Evolutionary conservation across 1,140 invertebrate genomes (phyloP).

Genomic region (Aethina tumida): DNA sequence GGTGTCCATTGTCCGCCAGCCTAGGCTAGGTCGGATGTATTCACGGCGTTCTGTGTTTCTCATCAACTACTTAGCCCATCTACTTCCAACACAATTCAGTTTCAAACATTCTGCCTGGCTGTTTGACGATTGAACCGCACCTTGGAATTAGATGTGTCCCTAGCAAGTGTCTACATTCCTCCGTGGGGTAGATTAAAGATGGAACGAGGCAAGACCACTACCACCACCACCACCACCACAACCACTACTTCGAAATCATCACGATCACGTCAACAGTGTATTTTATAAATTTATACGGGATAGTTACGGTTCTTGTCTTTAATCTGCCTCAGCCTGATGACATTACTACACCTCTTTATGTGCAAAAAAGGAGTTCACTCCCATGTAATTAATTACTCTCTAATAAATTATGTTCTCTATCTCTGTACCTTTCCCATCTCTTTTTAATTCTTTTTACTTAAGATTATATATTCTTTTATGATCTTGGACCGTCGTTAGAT

Average conservation of each 20-base stretch:
- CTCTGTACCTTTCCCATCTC: constrained; percentile 16
- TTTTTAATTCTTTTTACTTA: constrained; percentile 19
- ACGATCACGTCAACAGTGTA: constrained; percentile 6
- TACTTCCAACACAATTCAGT: neutral
- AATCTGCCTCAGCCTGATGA: constrained; percentile 23
- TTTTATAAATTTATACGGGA: constrained; percentile 19
- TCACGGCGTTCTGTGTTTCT: constrained; percentile 20
- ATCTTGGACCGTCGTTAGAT: constrained; percentile 23
- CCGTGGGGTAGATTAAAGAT: constrained; percentile 20
- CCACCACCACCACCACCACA: constrained; percentile 8
- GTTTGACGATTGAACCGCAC: neutral
- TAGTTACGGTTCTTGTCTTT: constrained; percentile 12
- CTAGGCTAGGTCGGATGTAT: constrained; percentile 28
- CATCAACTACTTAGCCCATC: constrained; percentile 9
- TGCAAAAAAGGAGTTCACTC: constrained; percentile 23
- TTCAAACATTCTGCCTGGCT: neutral
- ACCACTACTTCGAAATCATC: constrained; percentile 7
- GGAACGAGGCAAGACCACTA: constrained; percentile 6
- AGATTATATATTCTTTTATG: constrained; percentile 13
- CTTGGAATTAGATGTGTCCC: neutral
- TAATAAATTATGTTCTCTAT: constrained; percentile 18
- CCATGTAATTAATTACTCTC: constrained; percentile 15
- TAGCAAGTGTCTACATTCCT: constrained; percentile 26
- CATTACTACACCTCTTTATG: constrained; percentile 21
- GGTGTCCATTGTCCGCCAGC: constrained; percentile 28